phyloP scores from a whole-genome alignment of 2,888 invertebrate genomes.

The Mylabris sibirica region DNA sequence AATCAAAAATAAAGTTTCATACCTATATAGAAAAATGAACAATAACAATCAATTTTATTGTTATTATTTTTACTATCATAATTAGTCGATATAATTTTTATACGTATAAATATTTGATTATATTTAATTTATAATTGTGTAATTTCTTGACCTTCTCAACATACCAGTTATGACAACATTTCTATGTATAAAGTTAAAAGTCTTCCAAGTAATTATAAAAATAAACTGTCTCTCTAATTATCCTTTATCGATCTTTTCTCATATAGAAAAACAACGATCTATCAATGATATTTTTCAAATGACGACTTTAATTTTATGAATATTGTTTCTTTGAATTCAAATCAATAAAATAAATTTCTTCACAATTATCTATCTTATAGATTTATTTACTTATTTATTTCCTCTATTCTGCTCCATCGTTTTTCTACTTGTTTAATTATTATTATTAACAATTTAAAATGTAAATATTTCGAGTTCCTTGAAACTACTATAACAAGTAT shows the following conservation, averaged over 20 bases:
- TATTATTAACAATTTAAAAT: not conserved
- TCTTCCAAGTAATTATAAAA: not conserved
- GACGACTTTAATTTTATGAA: slow-evolving; percentile 23
- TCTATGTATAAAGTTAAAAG: not conserved
- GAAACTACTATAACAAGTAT: not conserved
- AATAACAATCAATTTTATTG: not conserved
- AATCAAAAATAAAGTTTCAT: not conserved
- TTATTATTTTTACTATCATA: not conserved
- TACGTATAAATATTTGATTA: not conserved
- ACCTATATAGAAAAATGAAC: not conserved
- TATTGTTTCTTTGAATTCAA: slow-evolving; percentile 30
- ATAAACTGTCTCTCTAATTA: not conserved
- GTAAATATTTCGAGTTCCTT: not conserved
- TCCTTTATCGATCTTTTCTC: slow-evolving; percentile 10
- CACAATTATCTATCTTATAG: not conserved
- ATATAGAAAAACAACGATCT: not conserved
- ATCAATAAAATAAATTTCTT: slow-evolving; percentile 29
- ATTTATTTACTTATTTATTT: not conserved
- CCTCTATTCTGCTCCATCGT: not conserved
- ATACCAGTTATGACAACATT: not conserved
- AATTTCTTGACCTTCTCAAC: slow-evolving; percentile 4
- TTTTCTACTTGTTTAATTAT: not conserved
- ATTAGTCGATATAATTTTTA: too few species aligned
- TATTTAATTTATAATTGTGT: not conserved
- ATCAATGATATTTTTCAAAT: slow-evolving; percentile 1